Base-by-base conservation (phyloP, 1,140 invertebrate species). In the Coenobita brevimanus region DNA sequence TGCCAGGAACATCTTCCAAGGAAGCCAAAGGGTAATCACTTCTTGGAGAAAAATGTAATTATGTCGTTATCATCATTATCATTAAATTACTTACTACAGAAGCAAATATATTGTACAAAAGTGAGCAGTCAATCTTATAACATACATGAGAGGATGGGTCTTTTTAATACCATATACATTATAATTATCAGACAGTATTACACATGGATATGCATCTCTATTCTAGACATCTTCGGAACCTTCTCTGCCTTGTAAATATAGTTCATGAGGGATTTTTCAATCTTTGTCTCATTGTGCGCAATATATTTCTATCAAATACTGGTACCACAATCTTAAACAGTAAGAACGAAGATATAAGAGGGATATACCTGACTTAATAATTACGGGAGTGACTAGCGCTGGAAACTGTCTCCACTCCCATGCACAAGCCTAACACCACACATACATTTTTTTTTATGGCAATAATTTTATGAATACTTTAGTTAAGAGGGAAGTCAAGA, bases 91-190 rank as follows among this genome's bases (percentile, higher is more conserved):
- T 50, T 81, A 50, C 78, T 81, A 80, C 46, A 88, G 78, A 88
- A 88, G 85, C 85, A 73, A 73, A 88, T 88, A 88, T 75, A 78
- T 78, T 88, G 85, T 88, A 88, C 85, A 88, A 88, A 88, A 88
- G 76, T 88, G 85, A 88, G 85, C 85, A 78, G 85, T 88, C 69
- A 80, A 80, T 88, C 64, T 81, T 81, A 81, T 81, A 88, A 50
- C 78, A 88, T 81, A 88, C 78, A 88, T 81, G 85, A 88, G 85
- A 88, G 85, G 85, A 88, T 88, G 85, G 85, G 85, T 46, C 54
- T n/a, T 84, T 88, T 79, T 75, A 83, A 88, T 78, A 88, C 76
- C 76, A 88, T 88, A 81, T 88, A 81, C 85, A 88, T 73, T 81
- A 71, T 88, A 73, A 88, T 88, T 81, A 73, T 88, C 76, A 81